These are phyloP conservation scores for Euwallacea similis DNA, from an alignment of 1,140 invertebrate species.

Conservation along the genomic window DNA sequence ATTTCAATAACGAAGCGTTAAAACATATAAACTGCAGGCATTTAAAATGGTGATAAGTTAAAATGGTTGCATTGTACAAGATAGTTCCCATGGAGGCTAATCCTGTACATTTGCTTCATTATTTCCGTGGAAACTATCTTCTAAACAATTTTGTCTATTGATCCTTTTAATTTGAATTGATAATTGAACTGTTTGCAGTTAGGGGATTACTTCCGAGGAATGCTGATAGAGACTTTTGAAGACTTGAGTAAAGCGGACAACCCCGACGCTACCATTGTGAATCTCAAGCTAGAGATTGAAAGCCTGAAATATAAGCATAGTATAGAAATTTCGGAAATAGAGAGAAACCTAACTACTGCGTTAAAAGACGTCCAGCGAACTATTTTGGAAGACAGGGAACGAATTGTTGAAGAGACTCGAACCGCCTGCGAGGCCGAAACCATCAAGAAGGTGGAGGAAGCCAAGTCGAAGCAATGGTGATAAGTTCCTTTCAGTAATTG, in stretches of 20 bases:
- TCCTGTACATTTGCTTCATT: too few species aligned
- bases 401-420: conserved; percentile 62
- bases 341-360: conserved; percentile 63
- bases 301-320: conserved; percentile 65
- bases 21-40: too few species aligned
- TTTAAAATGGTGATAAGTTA: too few species aligned
- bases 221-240: conserved; percentile 61
- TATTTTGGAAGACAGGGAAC: conserved; percentile 67
- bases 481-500: not conserved
- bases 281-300: conserved; percentile 66
- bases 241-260: conserved; percentile 57
- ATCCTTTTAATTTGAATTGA: too few species aligned
- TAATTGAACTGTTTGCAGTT: conserved; percentile 49
- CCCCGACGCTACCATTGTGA: conserved; percentile 60
- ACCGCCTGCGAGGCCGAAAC: conserved; percentile 65
- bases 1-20: too few species aligned
- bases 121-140: too few species aligned
- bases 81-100: too few species aligned
- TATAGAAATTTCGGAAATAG: conserved; percentile 65
- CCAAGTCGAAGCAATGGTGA: conserved; percentile 81
- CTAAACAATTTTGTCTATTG: too few species aligned
- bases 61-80: too few species aligned
- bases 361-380: conserved; percentile 67
- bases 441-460: conserved; percentile 68
- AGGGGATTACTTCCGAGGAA: conserved; percentile 59